Evolutionary conservation across 2,888 invertebrate species (phyloP).

Genomic region (Hartigia nigra): DNA sequence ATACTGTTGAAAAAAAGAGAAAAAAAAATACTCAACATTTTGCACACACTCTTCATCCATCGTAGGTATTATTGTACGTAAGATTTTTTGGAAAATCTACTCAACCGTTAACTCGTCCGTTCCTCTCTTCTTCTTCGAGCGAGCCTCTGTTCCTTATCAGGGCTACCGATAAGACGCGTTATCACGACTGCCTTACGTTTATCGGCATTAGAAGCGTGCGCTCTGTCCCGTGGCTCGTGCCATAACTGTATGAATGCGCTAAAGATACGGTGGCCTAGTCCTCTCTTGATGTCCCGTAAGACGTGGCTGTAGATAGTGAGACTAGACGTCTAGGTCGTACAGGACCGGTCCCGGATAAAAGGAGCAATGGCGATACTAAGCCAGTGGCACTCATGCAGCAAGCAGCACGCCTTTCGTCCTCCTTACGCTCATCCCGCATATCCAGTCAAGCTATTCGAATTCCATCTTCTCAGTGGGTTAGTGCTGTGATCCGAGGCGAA

Average conservation of each 20-base stretch:
- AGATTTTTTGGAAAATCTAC: slow-evolving; percentile 24
- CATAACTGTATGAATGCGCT: background rate
- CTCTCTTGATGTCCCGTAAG: background rate
- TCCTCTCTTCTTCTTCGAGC: slow-evolving; percentile 10
- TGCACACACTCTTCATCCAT: background rate
- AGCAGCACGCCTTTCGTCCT: background rate
- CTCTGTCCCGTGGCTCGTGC: background rate
- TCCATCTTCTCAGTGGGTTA: slow-evolving; percentile 7
- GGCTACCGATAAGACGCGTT: background rate
- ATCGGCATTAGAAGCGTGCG: background rate
- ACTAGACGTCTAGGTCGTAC: slow-evolving; percentile 45
- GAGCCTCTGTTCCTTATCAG: slow-evolving; percentile 10
- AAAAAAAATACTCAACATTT: slow-evolving; percentile 2
- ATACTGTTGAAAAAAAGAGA: background rate
- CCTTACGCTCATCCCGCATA: background rate
- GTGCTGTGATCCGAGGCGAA: slow-evolving; percentile 29
- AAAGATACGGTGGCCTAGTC: background rate
- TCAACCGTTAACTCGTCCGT: slow-evolving; percentile 17
- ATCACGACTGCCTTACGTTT: background rate
- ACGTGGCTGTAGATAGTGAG: background rate
- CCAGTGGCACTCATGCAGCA: background rate
- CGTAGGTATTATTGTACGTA: background rate
- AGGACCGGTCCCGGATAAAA: slow-evolving; percentile 57
- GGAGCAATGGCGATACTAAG: background rate
- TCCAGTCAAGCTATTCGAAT: background rate